phyloP scores from a whole-genome alignment of 1,140 invertebrate species.

The Tetragnatha versicolor region DNA sequence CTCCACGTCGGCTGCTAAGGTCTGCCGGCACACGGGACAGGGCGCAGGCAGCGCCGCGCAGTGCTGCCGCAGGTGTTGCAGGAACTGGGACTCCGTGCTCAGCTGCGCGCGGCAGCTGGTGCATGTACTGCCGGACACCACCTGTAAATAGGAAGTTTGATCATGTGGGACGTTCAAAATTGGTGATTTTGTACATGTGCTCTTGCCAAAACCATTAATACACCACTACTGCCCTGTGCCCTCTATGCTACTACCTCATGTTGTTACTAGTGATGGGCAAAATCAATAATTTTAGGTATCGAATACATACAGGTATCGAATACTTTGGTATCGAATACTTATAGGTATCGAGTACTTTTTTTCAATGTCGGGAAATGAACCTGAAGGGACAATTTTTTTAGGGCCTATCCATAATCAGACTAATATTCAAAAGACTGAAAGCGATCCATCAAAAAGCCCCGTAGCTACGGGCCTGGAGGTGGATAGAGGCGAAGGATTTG shows the following conservation, averaged over 20 bases:
- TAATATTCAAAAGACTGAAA: no score
- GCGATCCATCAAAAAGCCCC: no score
- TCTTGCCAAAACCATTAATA: not conserved
- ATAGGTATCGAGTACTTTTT: no score
- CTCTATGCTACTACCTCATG: not conserved
- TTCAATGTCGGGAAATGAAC: no score
- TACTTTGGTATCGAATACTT: no score
- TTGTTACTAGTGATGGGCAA: no score
- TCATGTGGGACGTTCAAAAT: not conserved
- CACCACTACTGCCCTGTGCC: not conserved
- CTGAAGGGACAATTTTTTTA: no score
- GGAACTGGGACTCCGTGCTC: slow-evolving; percentile 50
- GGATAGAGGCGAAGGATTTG: no score
- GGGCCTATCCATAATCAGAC: no score
- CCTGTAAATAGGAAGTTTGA: slow-evolving; percentile 83
- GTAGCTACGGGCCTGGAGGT: no score
- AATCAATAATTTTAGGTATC: no score
- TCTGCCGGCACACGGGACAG: slow-evolving; percentile 88
- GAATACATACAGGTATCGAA: no score
- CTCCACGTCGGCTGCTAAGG: slow-evolving; percentile 85
- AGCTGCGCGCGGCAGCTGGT: slow-evolving; percentile 28
- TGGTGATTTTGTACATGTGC: not conserved
- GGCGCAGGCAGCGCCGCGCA: slow-evolving; percentile 71
- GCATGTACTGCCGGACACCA: slow-evolving; percentile 61
- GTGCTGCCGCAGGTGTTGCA: slow-evolving; percentile 73